Percentiles rank a stretch among this genome's conserved stretches.
phyloP scores from a whole-genome alignment of 2,113 vertebrate genomes.

The Euleptes europaea region DNA sequence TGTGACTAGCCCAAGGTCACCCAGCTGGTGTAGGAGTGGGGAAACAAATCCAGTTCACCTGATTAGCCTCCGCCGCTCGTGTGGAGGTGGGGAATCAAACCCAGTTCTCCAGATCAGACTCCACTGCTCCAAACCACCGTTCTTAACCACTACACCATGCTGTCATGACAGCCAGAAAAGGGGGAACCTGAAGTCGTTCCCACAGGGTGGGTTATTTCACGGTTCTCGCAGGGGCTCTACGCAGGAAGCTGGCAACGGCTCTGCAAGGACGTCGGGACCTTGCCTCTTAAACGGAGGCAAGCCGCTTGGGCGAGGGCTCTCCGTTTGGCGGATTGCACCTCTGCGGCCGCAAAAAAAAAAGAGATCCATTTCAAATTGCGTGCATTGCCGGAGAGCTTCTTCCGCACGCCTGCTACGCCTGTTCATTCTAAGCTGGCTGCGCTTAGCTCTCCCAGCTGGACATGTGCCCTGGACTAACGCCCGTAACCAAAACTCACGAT shows the following conservation, averaged over 20 bases:
- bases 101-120: too few relatives aligned
- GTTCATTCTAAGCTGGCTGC: not conserved
- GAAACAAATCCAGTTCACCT: too few relatives aligned
- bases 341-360: not conserved
- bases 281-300: not conserved
- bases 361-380: not conserved
- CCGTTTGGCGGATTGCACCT: not conserved
- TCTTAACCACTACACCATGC: too few relatives aligned
- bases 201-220: not conserved
- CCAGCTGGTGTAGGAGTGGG: too few relatives aligned
- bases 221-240: not conserved
- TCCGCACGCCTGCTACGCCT: not conserved
- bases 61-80: too few relatives aligned
- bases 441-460: not conserved
- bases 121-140: too few relatives aligned
- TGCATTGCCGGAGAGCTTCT: rapidly evolving
- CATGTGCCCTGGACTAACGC: constrained; percentile 42
- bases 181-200: not conserved
- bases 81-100: too few relatives aligned
- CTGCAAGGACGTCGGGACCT: not conserved
- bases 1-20: too few relatives aligned
- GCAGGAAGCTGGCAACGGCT: not conserved
- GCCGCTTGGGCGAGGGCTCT: not conserved
- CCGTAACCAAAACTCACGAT: constrained; percentile 6
- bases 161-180: too few relatives aligned